These are phyloP conservation scores for Aphelenchoides avenae DNA, from an alignment of 1,140 invertebrate species.

Conservation along the genomic window DNA sequence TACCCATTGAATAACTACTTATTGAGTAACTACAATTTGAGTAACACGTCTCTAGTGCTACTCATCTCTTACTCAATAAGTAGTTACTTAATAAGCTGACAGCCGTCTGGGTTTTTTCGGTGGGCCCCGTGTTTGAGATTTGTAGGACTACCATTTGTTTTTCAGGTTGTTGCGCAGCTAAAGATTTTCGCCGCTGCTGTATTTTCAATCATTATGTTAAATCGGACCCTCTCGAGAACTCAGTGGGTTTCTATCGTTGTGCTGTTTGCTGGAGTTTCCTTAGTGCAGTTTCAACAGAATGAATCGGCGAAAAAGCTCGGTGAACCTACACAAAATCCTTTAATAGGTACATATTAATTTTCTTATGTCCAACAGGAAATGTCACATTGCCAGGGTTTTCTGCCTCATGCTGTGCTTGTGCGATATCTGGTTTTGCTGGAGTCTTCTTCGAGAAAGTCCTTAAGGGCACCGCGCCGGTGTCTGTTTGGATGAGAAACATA, in stretches of 20 bases:
- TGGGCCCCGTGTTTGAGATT: too few relatives aligned
- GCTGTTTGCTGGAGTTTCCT: conserved; percentile 38
- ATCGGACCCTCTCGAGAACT: conserved; percentile 26
- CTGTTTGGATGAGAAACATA: conserved; percentile 89
- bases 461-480: conserved; percentile 79
- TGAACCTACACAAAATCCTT: too few relatives aligned
- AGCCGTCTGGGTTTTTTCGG: too few relatives aligned
- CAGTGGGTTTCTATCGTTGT: conserved; percentile 40
- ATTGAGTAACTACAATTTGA: too few relatives aligned
- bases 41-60: too few relatives aligned
- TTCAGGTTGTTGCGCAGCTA: conserved; percentile 48
- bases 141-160: too few relatives aligned
- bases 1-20: too few relatives aligned
- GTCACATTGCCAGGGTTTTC: conserved; percentile 71
- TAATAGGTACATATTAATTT: too few relatives aligned
- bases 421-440: conserved; percentile 92
- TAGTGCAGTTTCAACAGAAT: conserved; percentile 38
- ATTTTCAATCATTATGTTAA: conserved; percentile 42
- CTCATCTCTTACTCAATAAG: too few relatives aligned
- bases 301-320: conserved; percentile 10
- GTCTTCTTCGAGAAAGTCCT: conserved; percentile 99
- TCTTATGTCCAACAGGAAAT: too few relatives aligned
- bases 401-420: conserved; percentile 82
- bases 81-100: too few relatives aligned
- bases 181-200: conserved; percentile 46